Evolutionary conservation across 2,888 invertebrate genomes (phyloP), one percentile per base, ranked within the genome.

Genomic region (Thalpophila matura): DNA sequence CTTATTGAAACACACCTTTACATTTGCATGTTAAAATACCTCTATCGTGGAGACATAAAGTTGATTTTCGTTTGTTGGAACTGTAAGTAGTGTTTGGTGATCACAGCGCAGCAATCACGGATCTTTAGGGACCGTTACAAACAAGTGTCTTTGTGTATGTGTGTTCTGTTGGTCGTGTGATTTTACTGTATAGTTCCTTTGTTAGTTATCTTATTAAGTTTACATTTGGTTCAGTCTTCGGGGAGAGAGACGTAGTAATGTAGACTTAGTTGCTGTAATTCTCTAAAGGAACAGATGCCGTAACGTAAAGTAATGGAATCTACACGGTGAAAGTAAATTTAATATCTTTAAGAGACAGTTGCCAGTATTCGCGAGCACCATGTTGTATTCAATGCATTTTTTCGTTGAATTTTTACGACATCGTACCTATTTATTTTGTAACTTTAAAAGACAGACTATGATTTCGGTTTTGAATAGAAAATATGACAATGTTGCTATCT

Each of bases 51-150:
- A 0, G 40, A 0, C 0, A 46, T 81, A 86, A 70, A 60, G 79
- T 68, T 53, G 43, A 35, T 26, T 67, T 69, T 82, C 26, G 55
- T 5, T 14, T 40, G 53, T 4, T 26, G 42, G 55, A 50, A 22
- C 38, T 37, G 57, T 14, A 24, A 29, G 49, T 61, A 51, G 54
- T 50, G 47, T 38, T 60, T 77, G 74, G 77, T 47, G 49, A 72
- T 68, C 62, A 61, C 60, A 78, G 77, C 78, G 68, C 75, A 81
- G 82, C 84, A 86, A 86, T 87, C 85, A 86, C 81, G 62, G 80
- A 79, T 84, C 85, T 86, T 85, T 79, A 79, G 84, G 84, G 86
- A 81, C 47, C 71, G 80, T 79, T 79, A 83, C 82, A 86, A 86
- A 87, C 84, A 86, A 84, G 76, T 74, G 68, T 76, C 68, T 79